Conservation (phyloP, 35 echinoderm and acorn worm species). For the Apostichopus californicus region DNA sequence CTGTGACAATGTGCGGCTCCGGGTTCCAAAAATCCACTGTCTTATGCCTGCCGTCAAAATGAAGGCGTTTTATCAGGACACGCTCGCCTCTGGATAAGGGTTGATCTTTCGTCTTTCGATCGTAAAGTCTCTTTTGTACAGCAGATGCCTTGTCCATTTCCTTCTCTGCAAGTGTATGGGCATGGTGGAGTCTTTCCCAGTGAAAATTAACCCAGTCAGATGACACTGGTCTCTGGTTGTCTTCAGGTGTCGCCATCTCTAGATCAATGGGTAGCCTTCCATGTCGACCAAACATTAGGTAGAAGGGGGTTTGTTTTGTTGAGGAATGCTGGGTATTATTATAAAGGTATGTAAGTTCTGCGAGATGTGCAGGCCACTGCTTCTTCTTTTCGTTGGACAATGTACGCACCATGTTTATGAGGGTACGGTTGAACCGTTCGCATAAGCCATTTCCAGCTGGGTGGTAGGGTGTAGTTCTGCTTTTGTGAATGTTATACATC, state of each 20-base stretch:
- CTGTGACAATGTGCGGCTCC: background rate
- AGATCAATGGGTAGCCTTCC: slow-evolving; percentile 56
- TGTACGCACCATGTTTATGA: slow-evolving; percentile 41
- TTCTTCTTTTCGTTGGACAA: slow-evolving; percentile 37
- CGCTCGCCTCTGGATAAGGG: background rate
- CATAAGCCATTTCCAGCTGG: slow-evolving; percentile 37
- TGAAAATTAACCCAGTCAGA: background rate
- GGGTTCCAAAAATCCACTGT: slow-evolving; percentile 7
- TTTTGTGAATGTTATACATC: slow-evolving; percentile 22
- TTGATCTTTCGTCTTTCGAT: background rate
- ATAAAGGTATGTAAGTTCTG: slow-evolving; percentile 40
- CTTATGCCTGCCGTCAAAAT: background rate
- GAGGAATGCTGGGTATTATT: slow-evolving; percentile 56
- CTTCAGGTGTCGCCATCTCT: background rate
- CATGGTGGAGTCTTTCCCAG: background rate
- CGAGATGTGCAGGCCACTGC: slow-evolving; percentile 41
- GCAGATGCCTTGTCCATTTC: background rate
- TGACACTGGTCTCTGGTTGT: background rate
- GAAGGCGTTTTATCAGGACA: background rate
- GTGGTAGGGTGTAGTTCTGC: slow-evolving; percentile 26
- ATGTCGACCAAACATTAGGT: slow-evolving; percentile 64
- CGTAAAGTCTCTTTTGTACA: background rate
- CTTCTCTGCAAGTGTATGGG: slow-evolving; percentile 5
- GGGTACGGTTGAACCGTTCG: slow-evolving; percentile 43
- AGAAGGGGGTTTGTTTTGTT: slow-evolving; percentile 57